Evolutionary conservation across 1,140 invertebrate genomes (phyloP), one percentile per base, ranked within the genome.

Genomic region (Trypoxylus dichotomus): DNA sequence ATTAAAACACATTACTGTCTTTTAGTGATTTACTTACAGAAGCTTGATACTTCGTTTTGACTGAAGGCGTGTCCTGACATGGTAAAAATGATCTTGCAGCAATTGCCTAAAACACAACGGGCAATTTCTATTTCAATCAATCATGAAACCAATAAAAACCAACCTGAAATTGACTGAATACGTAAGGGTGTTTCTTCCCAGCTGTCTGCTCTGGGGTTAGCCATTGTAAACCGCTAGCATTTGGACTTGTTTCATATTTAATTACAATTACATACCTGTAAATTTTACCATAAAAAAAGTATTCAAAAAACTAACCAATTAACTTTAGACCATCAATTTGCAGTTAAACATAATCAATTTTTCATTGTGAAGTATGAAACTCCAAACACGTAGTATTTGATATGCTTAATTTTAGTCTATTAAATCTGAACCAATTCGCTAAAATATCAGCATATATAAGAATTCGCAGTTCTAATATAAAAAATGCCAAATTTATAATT

Each of bases 111-210:
- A 87, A 87, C 74, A 79, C 79, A 63, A 80, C 58, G 78, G 1
- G 8, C 6, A 7, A 74, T 10, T 43, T 7, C 1, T 11, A 41
- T 3, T 0, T 13, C 24, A 41, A 41, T 42, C 41, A 0, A 21
- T 3, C 3, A 19, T 19, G 6, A 54, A 54, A 42, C 42, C 68
- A 13, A 68, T 72, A 71, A 75, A 79, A 63, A 68, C 60, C 85
- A 88, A 94, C 94, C 89, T 97, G 92, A 87, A 95, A 97, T 86
- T 98, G 96, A 79, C 94, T 97, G 87, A 95, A 98, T 79, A 99
- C 84, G 85, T 95, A 98, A 0, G 97, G 97, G 83, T 95, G 90
- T 79, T 91, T 89, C 87, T 95, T 94, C 60, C 96, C 96, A 6
- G 93, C 90, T 15, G 97, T 99, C 88, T 97, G 96, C 80, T 93